Percentiles rank a stretch among this genome's conserved stretches.
These are phyloP conservation scores for Struthio camelus DNA, from an alignment of 2,113 vertebrate species.

Conservation along the genomic window DNA sequence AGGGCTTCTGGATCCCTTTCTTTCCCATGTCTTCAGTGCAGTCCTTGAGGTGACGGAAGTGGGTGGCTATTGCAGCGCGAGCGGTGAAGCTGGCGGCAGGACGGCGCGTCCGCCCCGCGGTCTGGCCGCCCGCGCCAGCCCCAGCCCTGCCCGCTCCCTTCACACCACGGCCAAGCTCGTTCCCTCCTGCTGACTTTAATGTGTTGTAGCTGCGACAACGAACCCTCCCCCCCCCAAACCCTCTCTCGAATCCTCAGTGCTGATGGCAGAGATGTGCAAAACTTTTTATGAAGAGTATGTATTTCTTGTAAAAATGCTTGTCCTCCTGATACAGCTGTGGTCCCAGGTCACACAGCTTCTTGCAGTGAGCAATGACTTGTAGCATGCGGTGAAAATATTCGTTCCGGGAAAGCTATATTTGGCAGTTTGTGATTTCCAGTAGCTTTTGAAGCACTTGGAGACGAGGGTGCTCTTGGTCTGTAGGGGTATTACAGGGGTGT, in stretches of 20 bases:
- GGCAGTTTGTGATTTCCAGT: not conserved
- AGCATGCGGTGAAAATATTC: not conserved
- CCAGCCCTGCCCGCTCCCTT: not conserved
- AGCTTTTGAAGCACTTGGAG: not conserved
- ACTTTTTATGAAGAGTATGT: not conserved
- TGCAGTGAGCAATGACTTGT: not conserved
- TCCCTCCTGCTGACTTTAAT: not conserved
- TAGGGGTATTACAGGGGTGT: not conserved
- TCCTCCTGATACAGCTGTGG: not conserved
- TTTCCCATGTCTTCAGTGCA: slow-evolving; percentile 22
- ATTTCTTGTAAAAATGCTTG: not conserved
- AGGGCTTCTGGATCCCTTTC: not conserved
- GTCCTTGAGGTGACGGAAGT: slow-evolving; percentile 24
- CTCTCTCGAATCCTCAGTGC: not conserved
- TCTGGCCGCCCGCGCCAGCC: not conserved
- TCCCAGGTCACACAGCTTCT: not conserved
- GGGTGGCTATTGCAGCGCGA: not conserved
- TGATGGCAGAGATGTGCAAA: not conserved
- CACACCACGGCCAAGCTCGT: not conserved
- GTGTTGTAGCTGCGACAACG: not conserved
- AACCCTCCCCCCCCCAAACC: not conserved
- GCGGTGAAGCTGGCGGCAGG: no score
- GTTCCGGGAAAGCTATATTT: not conserved
- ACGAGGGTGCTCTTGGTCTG: not conserved
- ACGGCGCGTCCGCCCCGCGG: not conserved